Evolutionary conservation across 1,140 invertebrate genomes (phyloP), one percentile per base, ranked within the genome.

Genomic region (Phymorhynchus buccinoides): DNA sequence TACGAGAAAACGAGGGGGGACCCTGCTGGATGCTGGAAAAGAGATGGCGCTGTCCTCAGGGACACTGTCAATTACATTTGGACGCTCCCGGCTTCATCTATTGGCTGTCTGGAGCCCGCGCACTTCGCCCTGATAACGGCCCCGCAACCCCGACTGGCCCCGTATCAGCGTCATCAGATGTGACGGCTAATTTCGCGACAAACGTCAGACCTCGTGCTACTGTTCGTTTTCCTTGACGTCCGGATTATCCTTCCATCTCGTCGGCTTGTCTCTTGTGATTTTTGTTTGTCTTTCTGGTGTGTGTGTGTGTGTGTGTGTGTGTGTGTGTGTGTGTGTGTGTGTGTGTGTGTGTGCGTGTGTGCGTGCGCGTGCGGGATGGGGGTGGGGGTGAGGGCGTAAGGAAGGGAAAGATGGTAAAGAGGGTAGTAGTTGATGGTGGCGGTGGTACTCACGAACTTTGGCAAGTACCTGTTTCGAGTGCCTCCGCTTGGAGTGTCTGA

Each of bases 1-100:
- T 84, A 84, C 77, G 83, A 80, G 75, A 62, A 84, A 84, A 84
- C 73, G 83, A 84, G 83, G 77, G 68, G 75, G 73, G 77, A 42
- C 56, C 48, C 77, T 39, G 75, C 32, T 79, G 83, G 52, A 62
- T 80, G 48, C 27, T 42, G 71, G 73, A 68, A 62, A 84, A 84
- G 75, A 79, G 56, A 62, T 78, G 77, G 75, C 52, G 48, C 81
- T 66, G 75, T 80, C 83, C 83, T 66, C 37, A 9, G 75, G 83
- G 83, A 84, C 83, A 52, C 75, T 66, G 75, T 78, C 83, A 77
- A 84, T 84, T 84, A 79, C 83, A 62, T 62, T 62, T 77, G 83
- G 80, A 62, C 81, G 81, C 81, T 83, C 62, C 81, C 66, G 66
- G 81, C 81, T 83, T 83, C 81, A 83, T 83, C 81, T 83, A 83